phyloP scores from a whole-genome alignment of 2,888 invertebrate species.

The Leucophenga maculata region DNA sequence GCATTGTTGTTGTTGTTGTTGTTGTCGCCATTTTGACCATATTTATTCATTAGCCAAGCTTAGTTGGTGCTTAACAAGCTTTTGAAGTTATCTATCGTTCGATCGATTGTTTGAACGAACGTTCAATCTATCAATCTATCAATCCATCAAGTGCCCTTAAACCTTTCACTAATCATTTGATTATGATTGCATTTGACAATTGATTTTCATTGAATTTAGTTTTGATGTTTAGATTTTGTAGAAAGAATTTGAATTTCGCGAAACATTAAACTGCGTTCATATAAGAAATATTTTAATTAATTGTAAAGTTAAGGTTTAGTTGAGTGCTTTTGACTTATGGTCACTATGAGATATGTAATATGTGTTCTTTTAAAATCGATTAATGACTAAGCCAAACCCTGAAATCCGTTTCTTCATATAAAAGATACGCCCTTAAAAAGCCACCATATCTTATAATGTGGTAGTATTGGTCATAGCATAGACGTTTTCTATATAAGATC shows the following conservation, averaged over 20 bases:
- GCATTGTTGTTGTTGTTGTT: not conserved
- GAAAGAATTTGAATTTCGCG: not conserved
- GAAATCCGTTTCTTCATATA: no score
- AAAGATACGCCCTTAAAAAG: no score
- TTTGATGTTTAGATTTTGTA: not conserved
- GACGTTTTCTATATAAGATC: no score
- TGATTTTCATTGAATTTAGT: slow-evolving; percentile 6
- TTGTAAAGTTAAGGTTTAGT: no score
- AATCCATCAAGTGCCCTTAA: slow-evolving; percentile 67
- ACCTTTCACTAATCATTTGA: slow-evolving; percentile 67
- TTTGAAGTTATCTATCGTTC: not conserved
- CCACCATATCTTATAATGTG: no score
- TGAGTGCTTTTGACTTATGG: no score
- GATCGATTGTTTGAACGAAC: slow-evolving; percentile 51
- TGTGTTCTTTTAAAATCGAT: no score
- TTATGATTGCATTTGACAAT: slow-evolving; percentile 45
- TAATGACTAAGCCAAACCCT: no score
- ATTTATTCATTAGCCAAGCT: slow-evolving; percentile 20
- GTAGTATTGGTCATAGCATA: no score
- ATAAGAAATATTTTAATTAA: no score
- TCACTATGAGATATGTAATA: no score
- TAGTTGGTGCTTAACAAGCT: slow-evolving; percentile 57
- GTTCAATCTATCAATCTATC: slow-evolving; percentile 57
- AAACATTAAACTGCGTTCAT: no score
- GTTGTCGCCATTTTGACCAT: slow-evolving; percentile 4